Conservation (phyloP, 2,113 vertebrate species). For the Sula dactylatra region DNA sequence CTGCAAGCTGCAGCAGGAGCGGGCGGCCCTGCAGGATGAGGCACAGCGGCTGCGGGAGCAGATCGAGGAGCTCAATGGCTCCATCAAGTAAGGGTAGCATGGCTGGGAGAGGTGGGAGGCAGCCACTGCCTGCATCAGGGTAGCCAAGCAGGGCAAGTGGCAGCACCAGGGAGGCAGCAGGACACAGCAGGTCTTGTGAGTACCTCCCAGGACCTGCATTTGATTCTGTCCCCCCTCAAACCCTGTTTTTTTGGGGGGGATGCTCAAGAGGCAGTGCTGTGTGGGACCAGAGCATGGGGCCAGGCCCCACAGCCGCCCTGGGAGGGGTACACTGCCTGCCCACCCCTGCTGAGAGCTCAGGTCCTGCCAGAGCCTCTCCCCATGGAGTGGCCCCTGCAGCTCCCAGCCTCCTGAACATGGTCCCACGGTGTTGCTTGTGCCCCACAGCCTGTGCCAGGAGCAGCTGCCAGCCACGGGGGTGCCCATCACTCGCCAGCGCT, state of each 20-base stretch:
- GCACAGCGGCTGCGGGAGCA: slow-evolving; percentile 86
- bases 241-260: not conserved
- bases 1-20: slow-evolving; percentile 93
- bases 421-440: not conserved
- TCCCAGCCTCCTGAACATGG: accelerated
- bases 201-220: not conserved
- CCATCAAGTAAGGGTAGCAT: slow-evolving; percentile 82
- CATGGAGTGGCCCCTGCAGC: accelerated
- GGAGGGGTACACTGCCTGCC: not conserved
- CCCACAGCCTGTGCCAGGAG: slow-evolving; percentile 87
- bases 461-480: slow-evolving; percentile 93
- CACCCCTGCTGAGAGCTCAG: not conserved
- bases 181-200: not conserved
- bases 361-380: not conserved
- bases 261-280: not conserved
- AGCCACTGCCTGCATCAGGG: not conserved
- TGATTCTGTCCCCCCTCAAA: not conserved
- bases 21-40: slow-evolving; percentile 88
- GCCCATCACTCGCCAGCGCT: slow-evolving; percentile 92
- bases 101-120: not conserved
- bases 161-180: not conserved
- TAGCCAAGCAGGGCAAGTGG: not conserved
- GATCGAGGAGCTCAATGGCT: slow-evolving; percentile 88
- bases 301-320: not conserved
- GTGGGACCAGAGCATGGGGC: not conserved